These are phyloP conservation scores for Pseudococcus jackbeardsleyi DNA, from an alignment of 2,888 invertebrate genomes.

Conservation along the genomic window DNA sequence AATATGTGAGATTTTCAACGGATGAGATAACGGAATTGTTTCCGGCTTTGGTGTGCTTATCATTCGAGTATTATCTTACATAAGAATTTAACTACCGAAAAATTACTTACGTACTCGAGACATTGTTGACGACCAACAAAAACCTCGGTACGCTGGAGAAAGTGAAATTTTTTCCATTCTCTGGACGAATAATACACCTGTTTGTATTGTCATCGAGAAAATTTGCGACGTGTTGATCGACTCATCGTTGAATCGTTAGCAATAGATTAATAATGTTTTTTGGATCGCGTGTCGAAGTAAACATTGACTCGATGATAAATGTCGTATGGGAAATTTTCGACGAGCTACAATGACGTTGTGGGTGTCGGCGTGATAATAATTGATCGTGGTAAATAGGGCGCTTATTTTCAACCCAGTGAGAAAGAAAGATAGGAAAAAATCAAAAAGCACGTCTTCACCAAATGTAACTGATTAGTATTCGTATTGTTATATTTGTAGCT, in stretches of 20 bases:
- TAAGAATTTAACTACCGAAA: not conserved
- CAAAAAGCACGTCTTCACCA: slow-evolving; percentile 41
- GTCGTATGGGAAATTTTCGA: slow-evolving; percentile 49
- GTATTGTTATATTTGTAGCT: slow-evolving; percentile 59
- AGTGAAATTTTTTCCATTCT: not conserved
- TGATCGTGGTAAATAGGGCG: slow-evolving; percentile 36
- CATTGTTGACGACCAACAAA: not conserved
- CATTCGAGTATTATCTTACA: not conserved
- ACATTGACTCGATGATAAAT: slow-evolving; percentile 31
- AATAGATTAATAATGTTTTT: slow-evolving; percentile 23
- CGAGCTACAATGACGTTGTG: not conserved
- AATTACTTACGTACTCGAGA: not conserved
- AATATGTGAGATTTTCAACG: not conserved
- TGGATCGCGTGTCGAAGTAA: not conserved
- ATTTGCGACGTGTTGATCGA: not conserved
- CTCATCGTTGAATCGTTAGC: not conserved
- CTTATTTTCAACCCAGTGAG: not conserved
- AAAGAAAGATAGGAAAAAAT: slow-evolving; percentile 22
- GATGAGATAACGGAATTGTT: not conserved
- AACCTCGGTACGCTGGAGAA: not conserved
- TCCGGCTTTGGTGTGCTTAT: not conserved
- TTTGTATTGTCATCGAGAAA: not conserved
- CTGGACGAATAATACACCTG: not conserved
- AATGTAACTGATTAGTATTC: slow-evolving; percentile 60
- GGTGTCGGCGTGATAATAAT: slow-evolving; percentile 29